Conservation (phyloP, 2,113 vertebrate genomes). For the Eurystomus gularis region DNA sequence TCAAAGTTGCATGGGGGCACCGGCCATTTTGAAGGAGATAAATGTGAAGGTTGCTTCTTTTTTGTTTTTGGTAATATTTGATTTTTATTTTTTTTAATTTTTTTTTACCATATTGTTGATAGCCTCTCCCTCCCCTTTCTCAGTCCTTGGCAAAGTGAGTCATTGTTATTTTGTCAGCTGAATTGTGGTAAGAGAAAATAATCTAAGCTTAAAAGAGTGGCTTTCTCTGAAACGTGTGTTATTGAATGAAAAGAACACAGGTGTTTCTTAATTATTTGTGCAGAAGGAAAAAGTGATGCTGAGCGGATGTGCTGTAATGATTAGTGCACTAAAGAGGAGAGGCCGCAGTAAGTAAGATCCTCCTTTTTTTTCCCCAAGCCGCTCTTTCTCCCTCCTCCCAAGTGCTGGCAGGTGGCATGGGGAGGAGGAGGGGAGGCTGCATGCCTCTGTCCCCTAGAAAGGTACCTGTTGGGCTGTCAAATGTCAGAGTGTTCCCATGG, state of each 20-base stretch:
- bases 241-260: conserved; percentile 64
- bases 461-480: too few relatives aligned
- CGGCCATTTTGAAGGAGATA: conserved; percentile 64
- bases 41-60: neutral
- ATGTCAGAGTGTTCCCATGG: fast-evolving
- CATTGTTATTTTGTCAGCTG: neutral
- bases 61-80: neutral
- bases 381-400: neutral
- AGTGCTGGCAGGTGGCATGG: fast-evolving
- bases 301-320: conserved; percentile 41
- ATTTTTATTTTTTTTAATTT: neutral
- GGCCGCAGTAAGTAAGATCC: neutral
- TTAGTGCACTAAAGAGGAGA: conserved; percentile 8
- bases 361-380: neutral
- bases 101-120: neutral
- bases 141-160: neutral
- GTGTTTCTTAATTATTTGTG: conserved; percentile 76
- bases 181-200: conserved; percentile 12
- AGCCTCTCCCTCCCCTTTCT: neutral
- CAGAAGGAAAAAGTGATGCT: conserved; percentile 64
- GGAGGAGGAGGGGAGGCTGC: neutral
- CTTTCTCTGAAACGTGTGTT: neutral
- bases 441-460: neutral
- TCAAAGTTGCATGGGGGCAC: conserved; percentile 68
- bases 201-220: neutral